A percentile compares a stretch with the other conserved stretches of the same genome.
Conservation (phyloP, 2,113 vertebrate genomes). For the Pionites leucogaster region DNA sequence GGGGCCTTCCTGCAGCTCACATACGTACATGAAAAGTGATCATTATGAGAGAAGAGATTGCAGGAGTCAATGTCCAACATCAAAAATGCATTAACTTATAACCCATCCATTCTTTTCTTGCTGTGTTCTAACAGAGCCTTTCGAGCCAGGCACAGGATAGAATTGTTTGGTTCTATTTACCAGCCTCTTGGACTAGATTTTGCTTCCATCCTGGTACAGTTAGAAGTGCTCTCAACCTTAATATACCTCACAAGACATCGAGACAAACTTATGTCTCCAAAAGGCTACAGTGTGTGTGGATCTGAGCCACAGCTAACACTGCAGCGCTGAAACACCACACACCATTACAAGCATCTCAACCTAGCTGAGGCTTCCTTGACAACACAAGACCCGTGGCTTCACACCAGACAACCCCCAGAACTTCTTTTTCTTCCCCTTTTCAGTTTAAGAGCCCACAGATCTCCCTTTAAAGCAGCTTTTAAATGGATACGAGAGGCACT, state of each 20-base stretch:
- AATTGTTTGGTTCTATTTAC: background rate
- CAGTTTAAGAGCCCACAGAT: background rate
- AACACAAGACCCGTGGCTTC: background rate
- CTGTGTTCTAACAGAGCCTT: background rate
- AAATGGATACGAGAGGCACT: background rate
- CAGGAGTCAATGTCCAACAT: background rate
- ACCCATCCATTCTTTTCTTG: background rate
- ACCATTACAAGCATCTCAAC: background rate
- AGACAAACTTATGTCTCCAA: background rate
- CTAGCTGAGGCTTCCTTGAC: background rate
- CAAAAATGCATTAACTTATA: background rate
- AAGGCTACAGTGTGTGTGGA: accelerated
- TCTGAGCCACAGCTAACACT: background rate
- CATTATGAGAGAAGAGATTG: background rate
- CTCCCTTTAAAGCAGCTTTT: background rate
- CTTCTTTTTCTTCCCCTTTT: background rate
- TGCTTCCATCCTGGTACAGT: background rate
- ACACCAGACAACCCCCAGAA: background rate
- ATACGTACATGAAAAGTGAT: background rate
- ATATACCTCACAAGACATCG: background rate
- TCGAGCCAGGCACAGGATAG: background rate
- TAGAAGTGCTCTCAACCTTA: background rate
- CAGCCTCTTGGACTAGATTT: background rate
- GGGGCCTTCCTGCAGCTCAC: background rate
- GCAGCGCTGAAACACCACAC: background rate